Evolutionary conservation across 2,888 invertebrate species (phyloP), one percentile per base, ranked within the genome.

Genomic region (Teleogryllus oceanicus): DNA sequence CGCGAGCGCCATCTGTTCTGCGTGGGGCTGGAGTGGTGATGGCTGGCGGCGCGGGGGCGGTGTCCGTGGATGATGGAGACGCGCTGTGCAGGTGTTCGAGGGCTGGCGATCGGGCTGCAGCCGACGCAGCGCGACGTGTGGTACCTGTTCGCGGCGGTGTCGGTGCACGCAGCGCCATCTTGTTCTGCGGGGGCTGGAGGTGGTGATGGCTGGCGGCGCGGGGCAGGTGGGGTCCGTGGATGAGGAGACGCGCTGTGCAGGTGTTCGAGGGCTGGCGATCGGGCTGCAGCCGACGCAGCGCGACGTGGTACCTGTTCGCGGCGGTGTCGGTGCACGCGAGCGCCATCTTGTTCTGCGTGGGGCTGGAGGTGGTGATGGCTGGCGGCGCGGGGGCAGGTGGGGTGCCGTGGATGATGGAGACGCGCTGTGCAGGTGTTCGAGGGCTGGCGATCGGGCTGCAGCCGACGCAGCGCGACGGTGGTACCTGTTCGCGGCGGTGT

Each of bases 371-470:
- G 80, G 85, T 89, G 37, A 85, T 88, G 77, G 88, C 88, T 2
- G 87, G 87, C 83, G 21, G 21, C 21, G 21, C 21, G 21, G 21
- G 21, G 21, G 21, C 21, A 1, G 21, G 21, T 21, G 21, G 21
- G 21, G 21, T 1, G 1, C 21, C 21, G 21, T 21, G 21, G 1
- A 1, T 21, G 21, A 21, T 1, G 1, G 21, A 21, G 21, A 1
- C 1, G 1, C 21, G 21, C 21, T 21, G 21, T 21, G 21, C 21
- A 21, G 51, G 24, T 77, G 78, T 89, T 90, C 82, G 90, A 90
- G 85, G 90, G 90, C 84, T 90, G 79, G 89, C 90, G 2, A 88
- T 89, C 78, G 89, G 90, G 11, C 84, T 90, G 12, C 89, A 89
- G 83, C 84, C 85, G 51, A 87, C 86, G 2, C 83, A 85, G 11